Base-by-base conservation (phyloP, 2,113 vertebrate species). In the Mesitornis unicolor region DNA sequence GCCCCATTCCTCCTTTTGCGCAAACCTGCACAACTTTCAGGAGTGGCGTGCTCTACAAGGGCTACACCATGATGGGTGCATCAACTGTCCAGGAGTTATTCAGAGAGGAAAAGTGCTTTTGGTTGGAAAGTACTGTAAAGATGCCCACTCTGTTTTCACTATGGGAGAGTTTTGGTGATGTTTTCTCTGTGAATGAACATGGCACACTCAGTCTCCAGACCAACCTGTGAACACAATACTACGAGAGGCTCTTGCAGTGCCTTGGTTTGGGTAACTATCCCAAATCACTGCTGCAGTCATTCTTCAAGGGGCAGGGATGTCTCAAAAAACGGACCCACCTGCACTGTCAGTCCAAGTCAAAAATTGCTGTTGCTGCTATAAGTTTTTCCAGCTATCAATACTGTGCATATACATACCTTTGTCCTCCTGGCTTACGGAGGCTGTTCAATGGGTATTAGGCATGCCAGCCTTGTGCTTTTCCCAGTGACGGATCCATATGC, bases 401-500 rank as follows among this genome's bases (percentile, higher is more conserved):
- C 12, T 47, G 3, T 3, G 3, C 3, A 56, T 4, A 4, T 10
- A 47, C 16, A 60, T n/a, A 82, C 60, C 65, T 87, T 45, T 75
- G 51, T 56, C 38, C 16, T 84, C 60, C 74, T 59, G 57, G 74
- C 74, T 42, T 29, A 26, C 26, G n/a, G 40, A 82, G 51, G 56
- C 56, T 68, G n/a, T 42, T 76, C 73, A 69, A 54, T 5, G 42
- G 19, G 21, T 29, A 40, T 1, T 11, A 60, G 69, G 51, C 74
- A 71, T 48, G 56, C 56, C 68, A 85, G 74, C 29, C 19, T 64
- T 26, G 9, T 56, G 43, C 47, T 89, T 87, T 83, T 91, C 33
- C 47, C 82, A 61, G 11, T 0, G 0, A 70, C 42, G 47, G 54
- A 83, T 74, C 59, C 75, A 38, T 36, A 42, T 0, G 17, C 24